Base-by-base conservation (phyloP, 1,140 invertebrate genomes). In the Lanistes nyassanus region DNA sequence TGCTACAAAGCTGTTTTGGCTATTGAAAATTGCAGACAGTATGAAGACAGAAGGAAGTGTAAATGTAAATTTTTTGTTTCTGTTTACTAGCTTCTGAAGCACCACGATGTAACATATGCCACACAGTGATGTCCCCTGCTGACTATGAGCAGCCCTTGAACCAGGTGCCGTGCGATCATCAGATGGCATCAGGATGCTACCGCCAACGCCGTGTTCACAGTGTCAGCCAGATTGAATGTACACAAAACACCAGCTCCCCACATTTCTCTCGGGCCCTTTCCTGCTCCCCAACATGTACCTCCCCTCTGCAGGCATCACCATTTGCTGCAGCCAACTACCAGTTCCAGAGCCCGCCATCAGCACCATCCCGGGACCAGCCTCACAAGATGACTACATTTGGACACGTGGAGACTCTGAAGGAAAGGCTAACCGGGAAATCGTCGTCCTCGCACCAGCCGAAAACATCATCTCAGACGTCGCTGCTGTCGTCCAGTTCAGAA, bases 171-270 rank as follows among this genome's bases (percentile, higher is more conserved):
- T 78, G 74, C 55, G 80, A 78, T 29, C 74, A 78, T 70, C 73
- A 76, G 60, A 68, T 69, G 23, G 29, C 69, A 9, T 80, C 78
- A 53, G 79, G 80, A 16, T 84, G 82, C 67, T 84, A 81, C 76
- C 82, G 84, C 47, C 84, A 87, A 75, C 74, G 82, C 2, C 81
- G 86, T 16, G 84, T 86, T 11, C 86, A 87, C 79, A 87, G 86
- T 76, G 81, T 87, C 37, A 80, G 84, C 55, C 86, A 87, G 64
- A 82, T 87, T 26, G 85, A 85, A n/a, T 79, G 78, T 60, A 75
- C 76, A 2, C 75, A 71, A n/a, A 4, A 39, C 42, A 29, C 55
- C 29, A 53, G 16, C 47, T 37, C 34, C 3, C 23, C 70, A 36
- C 70, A 21, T 42, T 29, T 37, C 42, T 72, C 70, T 37, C 53